These are phyloP conservation scores for Penelope pileata DNA, from an alignment of 2,113 vertebrate species.

Conservation along the genomic window DNA sequence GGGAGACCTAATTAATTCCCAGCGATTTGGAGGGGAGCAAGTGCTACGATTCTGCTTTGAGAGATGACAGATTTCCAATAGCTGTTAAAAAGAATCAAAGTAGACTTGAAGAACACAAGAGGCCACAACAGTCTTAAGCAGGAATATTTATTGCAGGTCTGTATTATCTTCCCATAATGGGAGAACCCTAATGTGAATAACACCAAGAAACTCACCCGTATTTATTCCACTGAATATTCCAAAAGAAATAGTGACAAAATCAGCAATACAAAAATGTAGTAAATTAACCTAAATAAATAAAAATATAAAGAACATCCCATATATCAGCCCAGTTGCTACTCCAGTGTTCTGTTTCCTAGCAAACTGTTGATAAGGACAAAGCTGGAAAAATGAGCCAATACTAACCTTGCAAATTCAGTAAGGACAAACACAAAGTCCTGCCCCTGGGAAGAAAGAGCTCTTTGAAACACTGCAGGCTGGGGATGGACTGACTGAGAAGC, in stretches of 20 bases:
- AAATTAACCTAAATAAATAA: not conserved
- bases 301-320: not conserved
- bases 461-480: not conserved
- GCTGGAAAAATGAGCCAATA: not conserved
- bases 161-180: not conserved
- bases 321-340: not conserved
- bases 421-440: not conserved
- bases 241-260: not conserved
- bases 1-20: not conserved
- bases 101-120: not conserved
- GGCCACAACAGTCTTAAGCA: not conserved
- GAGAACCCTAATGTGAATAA: not conserved
- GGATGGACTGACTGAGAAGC: not conserved
- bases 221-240: not conserved
- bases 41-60: not conserved
- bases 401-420: not conserved
- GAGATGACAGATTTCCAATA: no score
- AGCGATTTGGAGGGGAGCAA: not conserved
- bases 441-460: not conserved
- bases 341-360: not conserved
- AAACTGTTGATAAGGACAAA: not conserved
- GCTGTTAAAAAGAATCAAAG: not conserved
- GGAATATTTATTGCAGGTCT: not conserved
- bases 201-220: not conserved
- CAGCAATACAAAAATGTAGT: not conserved